Conservation (phyloP, 2,888 invertebrate genomes). For the Branchipolynoe longqiensis region DNA sequence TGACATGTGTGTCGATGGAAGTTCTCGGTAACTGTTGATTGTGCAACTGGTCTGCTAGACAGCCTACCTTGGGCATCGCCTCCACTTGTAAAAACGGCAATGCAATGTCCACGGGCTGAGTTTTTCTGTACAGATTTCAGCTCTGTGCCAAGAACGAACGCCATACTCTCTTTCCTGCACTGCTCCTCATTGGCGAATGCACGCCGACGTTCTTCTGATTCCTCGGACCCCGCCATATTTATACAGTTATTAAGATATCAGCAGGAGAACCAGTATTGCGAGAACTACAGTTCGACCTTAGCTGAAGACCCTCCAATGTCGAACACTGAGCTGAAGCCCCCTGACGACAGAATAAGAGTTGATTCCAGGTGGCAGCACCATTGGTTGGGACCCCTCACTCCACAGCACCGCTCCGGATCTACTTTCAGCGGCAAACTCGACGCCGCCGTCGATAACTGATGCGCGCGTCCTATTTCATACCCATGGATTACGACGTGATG, state of each 20-base stretch:
- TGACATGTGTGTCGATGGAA: too few species aligned
- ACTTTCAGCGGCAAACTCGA: too few species aligned
- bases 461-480: too few species aligned
- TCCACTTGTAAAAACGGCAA: conserved; percentile 98
- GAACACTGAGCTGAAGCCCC: too few species aligned
- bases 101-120: conserved; percentile 89
- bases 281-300: too few species aligned
- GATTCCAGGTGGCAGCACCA: neutral
- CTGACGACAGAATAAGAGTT: too few species aligned
- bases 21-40: too few species aligned
- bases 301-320: too few species aligned
- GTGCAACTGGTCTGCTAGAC: neutral
- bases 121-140: conserved; percentile 79
- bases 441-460: too few species aligned
- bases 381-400: neutral
- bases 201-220: neutral
- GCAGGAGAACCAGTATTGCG: too few species aligned
- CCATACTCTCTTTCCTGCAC: conserved; percentile 64
- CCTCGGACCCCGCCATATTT: conserved; percentile 27
- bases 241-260: neutral
- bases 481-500: too few species aligned
- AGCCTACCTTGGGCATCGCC: conserved; percentile 93
- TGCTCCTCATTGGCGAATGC: conserved; percentile 10
- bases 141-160: conserved; percentile 77
- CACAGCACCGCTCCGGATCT: neutral